Conservation (phyloP, 2,888 invertebrate species). For the Amphiduros pacificus region DNA sequence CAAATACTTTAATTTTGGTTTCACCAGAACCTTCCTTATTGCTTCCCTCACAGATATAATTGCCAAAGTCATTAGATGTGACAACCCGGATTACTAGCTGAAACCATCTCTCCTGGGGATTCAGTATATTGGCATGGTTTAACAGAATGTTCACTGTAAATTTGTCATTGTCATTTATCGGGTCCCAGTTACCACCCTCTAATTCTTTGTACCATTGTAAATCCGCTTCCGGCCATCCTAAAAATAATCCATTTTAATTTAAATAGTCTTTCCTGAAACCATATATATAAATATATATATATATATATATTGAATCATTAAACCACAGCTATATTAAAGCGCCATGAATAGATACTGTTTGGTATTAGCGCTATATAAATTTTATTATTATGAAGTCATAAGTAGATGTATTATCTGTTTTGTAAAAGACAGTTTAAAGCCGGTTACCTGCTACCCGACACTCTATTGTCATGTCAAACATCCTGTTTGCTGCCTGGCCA, state of each 20-base stretch:
- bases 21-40: conserved; percentile 40
- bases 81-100: conserved; percentile 49
- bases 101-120: conserved; percentile 37
- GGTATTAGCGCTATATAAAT: no score
- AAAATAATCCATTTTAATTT: no score
- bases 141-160: conserved; percentile 31
- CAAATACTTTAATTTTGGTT: conserved; percentile 42
- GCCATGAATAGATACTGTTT: no score
- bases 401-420: no score
- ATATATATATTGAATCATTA: no score
- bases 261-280: no score
- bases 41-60: conserved; percentile 46
- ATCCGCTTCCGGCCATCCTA: conserved; percentile 30
- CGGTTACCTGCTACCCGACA: conserved; percentile 41
- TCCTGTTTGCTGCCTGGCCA: conserved; percentile 54
- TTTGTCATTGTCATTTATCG: conserved; percentile 28
- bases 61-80: conserved; percentile 48
- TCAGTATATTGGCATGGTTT: conserved; percentile 30
- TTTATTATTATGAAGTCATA: no score
- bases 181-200: conserved; percentile 7
- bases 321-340: no score
- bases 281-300: no score
- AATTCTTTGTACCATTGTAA: conserved; percentile 28
- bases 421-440: not conserved
- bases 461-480: conserved; percentile 51